These are phyloP conservation scores for Daboia siamensis DNA, from an alignment of 2,113 vertebrate genomes.

Conservation along the genomic window DNA sequence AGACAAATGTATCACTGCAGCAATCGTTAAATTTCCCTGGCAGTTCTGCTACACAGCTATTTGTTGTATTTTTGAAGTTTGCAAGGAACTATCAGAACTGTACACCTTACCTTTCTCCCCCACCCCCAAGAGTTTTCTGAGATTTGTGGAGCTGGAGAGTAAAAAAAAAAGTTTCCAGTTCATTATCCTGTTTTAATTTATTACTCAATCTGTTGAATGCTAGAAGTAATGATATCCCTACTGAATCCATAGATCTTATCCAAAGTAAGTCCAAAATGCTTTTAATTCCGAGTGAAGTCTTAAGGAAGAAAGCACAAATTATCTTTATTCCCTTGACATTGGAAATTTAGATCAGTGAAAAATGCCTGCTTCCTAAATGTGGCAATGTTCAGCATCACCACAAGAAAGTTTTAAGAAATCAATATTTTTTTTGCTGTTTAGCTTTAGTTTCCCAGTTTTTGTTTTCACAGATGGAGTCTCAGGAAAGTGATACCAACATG, in stretches of 20 bases:
- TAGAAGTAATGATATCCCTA: neutral
- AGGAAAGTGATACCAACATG: constrained; percentile 12
- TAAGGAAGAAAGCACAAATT: neutral
- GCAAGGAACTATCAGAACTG: neutral
- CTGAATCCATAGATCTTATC: neutral
- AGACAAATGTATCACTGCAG: neutral
- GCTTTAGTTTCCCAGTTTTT: constrained; percentile 19
- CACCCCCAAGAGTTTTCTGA: neutral
- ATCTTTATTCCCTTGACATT: neutral
- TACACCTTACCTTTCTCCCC: neutral
- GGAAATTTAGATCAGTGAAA: neutral
- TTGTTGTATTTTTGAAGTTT: neutral
- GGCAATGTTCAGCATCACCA: neutral
- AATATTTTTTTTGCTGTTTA: constrained; percentile 6
- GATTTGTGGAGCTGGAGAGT: neutral
- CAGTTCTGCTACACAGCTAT: neutral
- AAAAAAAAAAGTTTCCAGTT: neutral
- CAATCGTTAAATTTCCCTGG: neutral
- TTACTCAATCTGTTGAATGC: neutral
- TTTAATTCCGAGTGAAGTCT: neutral
- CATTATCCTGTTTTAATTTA: neutral
- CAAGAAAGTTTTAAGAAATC: neutral
- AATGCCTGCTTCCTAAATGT: neutral
- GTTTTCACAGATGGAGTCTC: constrained; percentile 23
- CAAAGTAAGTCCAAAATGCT: neutral